Conservation (phyloP, 2,113 vertebrate species). For the Brienomyrus longianalis region DNA sequence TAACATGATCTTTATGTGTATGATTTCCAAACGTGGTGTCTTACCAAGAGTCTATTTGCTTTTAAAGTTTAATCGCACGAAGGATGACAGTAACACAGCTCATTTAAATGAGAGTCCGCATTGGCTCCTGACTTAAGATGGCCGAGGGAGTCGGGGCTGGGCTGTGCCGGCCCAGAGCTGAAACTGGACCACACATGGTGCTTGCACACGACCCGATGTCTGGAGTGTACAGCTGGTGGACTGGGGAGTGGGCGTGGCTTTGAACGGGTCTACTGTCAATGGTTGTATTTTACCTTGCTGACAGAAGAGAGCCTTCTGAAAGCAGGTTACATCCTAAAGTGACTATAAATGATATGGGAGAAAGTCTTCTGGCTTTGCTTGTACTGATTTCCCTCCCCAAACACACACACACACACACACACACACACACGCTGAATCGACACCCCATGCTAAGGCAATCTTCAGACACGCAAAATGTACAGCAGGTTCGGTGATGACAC, state of each 20-base stretch:
- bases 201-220: neutral
- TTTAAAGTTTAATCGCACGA: neutral
- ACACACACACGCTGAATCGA: neutral
- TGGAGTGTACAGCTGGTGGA: neutral
- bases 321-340: neutral
- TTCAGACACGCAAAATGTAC: neutral
- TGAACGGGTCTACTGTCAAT: neutral
- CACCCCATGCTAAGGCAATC: neutral
- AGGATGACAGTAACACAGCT: neutral
- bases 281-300: neutral
- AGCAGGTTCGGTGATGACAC: neutral
- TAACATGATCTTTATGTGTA: neutral
- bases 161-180: neutral
- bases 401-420: constrained; percentile 12
- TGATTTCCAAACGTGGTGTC: neutral
- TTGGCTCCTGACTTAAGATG: neutral
- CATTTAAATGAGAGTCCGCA: neutral
- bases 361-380: neutral
- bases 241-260: neutral
- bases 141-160: neutral
- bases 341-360: neutral
- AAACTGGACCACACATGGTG: neutral
- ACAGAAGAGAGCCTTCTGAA: neutral
- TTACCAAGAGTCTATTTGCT: neutral
- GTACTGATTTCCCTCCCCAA: neutral